phyloP scores from a whole-genome alignment of 2,797 vertebrate genomes.

The Danio tinwini region DNA sequence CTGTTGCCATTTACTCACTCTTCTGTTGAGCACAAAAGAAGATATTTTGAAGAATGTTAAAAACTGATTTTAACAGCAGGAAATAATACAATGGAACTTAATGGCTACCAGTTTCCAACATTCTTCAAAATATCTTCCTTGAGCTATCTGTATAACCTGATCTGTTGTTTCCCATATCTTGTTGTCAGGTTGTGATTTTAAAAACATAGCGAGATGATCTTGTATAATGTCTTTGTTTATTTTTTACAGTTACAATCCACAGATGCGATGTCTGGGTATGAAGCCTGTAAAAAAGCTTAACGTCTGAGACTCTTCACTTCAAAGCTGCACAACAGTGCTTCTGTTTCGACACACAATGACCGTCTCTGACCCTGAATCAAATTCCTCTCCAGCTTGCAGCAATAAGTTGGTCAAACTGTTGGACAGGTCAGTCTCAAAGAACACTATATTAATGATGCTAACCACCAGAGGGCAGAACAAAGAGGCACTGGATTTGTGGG shows the following conservation, averaged over 20 bases:
- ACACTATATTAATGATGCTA: conserved; percentile 29
- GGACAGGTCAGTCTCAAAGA: conserved; percentile 20
- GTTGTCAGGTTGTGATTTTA: background rate
- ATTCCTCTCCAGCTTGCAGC: background rate
- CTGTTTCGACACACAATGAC: background rate
- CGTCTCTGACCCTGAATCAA: background rate
- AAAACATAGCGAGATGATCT: background rate
- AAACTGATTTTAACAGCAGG: too few species aligned
- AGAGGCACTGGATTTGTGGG: conserved; percentile 27
- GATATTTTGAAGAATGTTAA: too few species aligned
- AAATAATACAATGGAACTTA: too few species aligned
- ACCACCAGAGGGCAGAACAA: conserved; percentile 51
- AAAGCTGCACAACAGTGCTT: background rate
- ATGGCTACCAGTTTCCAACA: too few species aligned
- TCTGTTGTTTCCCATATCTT: background rate
- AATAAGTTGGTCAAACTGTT: conserved; percentile 1
- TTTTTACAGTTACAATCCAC: conserved; percentile 18
- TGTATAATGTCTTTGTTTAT: conserved; percentile 13
- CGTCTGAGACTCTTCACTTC: background rate
- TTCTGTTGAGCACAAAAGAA: too few species aligned
- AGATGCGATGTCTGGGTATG: conserved; percentile 8
- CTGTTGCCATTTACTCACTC: too few species aligned
- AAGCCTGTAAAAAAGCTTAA: background rate
- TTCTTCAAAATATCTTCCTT: too few species aligned
- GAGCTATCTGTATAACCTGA: too few species aligned